phyloP scores from a whole-genome alignment of 2,888 invertebrate species.

The Synergus laeviventris region DNA sequence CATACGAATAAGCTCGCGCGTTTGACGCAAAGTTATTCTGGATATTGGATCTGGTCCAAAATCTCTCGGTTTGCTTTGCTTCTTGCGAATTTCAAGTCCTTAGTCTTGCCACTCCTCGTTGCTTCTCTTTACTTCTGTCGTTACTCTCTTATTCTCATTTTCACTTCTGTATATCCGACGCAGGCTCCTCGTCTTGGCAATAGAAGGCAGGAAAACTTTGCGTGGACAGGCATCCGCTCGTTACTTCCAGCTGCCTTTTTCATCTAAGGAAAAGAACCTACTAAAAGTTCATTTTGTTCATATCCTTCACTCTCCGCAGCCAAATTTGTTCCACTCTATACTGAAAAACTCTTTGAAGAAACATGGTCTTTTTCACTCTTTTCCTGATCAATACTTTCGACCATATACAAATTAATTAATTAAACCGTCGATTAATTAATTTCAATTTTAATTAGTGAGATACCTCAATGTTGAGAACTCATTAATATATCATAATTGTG shows the following conservation, averaged over 20 bases:
- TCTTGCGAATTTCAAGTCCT: slow-evolving; percentile 33
- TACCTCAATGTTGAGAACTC: background rate
- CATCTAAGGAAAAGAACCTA: slow-evolving; percentile 3
- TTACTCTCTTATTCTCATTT: slow-evolving; percentile 39
- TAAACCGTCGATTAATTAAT: background rate
- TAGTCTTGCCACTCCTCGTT: slow-evolving; percentile 46
- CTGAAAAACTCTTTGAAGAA: background rate
- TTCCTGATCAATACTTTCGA: background rate
- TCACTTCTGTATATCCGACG: slow-evolving; percentile 38
- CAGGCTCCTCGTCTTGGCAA: slow-evolving; percentile 25
- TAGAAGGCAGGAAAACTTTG: slow-evolving; percentile 30
- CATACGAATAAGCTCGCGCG: slow-evolving; percentile 44
- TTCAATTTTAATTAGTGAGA: background rate
- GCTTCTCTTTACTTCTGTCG: slow-evolving; percentile 43
- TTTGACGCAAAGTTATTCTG: slow-evolving; percentile 61
- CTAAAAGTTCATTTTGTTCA: slow-evolving; percentile 29
- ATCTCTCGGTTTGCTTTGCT: slow-evolving; percentile 43
- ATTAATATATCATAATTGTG: background rate
- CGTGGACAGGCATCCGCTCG: slow-evolving; percentile 38
- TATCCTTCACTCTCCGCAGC: background rate
- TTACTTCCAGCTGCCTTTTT: slow-evolving; percentile 35
- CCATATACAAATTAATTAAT: no score
- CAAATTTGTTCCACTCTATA: background rate
- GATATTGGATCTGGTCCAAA: slow-evolving; percentile 62
- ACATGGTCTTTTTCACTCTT: background rate